Evolutionary conservation across 2,888 invertebrate genomes (phyloP), one percentile per base, ranked within the genome.

Genomic region (Melanotus villosus): DNA sequence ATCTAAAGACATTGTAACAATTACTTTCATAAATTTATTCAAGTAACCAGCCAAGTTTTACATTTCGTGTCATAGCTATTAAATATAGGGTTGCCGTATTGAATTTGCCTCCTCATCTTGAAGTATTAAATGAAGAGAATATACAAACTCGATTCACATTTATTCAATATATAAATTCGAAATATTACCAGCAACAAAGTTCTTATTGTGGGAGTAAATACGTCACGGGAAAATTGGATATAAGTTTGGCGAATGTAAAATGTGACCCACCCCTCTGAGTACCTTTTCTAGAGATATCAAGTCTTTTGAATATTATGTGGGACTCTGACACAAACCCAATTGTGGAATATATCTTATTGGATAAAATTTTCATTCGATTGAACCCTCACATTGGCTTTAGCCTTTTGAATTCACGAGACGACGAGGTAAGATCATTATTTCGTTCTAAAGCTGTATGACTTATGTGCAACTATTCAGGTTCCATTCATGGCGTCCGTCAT

Each of bases 351-450:
- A 65, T 50, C 56, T 65, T 65, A 65, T 65, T 65, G 57, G 57
- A 65, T 65, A 45, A 65, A 64, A 65, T 65, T 65, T 57, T 57
- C 57, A 65, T 65, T 45, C 65, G 45, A 65, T 47, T 57, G 57
- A 59, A 47, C 45, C 41, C 23, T 59, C 52, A 38, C 32, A 34
- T 45, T 59, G 47, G 38, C 14, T 58, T 65, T 50, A 18, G 47
- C 45, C n/a, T 36, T 58, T 65, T 47, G 47, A 65, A 58, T 58
- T 47, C 23, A n/a, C 16, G 41, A 41, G 21, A 38, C 36, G 26
- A 56, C 58, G 32, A 43, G 19, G 45, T 59, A 59, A 59, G 59
- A 43, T 59, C 59, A 59, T 59, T 59, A 59, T 45, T 47, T 45
- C 23, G 41, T 30, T 47, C 59, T 47, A 34, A 23, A 26, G 56